These are phyloP conservation scores for Choloepus didactylus DNA, from an alignment of 2,797 vertebrate genomes.

Conservation along the genomic window DNA sequence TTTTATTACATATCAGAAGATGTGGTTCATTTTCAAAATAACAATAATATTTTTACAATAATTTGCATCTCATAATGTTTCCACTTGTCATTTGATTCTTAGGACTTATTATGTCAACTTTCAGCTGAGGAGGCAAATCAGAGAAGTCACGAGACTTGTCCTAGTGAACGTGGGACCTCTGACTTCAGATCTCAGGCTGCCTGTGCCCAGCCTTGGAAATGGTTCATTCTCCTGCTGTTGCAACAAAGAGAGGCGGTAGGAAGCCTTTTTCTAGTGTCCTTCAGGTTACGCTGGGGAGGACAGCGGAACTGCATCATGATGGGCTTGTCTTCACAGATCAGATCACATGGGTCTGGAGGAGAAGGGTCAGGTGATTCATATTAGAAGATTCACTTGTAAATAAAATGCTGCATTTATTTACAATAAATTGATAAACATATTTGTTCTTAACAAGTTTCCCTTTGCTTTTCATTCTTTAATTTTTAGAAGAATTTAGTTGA, in stretches of 20 bases:
- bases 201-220: neutral
- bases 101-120: neutral
- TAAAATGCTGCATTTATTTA: neutral
- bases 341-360: rapidly evolving
- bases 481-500: neutral
- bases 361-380: neutral
- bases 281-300: too few relatives aligned
- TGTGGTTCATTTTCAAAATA: neutral
- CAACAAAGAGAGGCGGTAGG: rapidly evolving
- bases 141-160: neutral
- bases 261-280: rapidly evolving
- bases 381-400: neutral
- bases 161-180: neutral
- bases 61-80: neutral
- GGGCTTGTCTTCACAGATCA: neutral
- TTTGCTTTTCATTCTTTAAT: neutral
- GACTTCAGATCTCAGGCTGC: neutral
- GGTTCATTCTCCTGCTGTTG: rapidly evolving
- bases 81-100: neutral
- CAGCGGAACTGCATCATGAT: rapidly evolving
- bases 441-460: neutral
- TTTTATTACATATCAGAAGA: too few relatives aligned
- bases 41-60: too few relatives aligned
- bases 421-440: neutral
- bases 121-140: neutral